phyloP scores from a whole-genome alignment of 1,140 invertebrate genomes.

The Magallana gigas region DNA sequence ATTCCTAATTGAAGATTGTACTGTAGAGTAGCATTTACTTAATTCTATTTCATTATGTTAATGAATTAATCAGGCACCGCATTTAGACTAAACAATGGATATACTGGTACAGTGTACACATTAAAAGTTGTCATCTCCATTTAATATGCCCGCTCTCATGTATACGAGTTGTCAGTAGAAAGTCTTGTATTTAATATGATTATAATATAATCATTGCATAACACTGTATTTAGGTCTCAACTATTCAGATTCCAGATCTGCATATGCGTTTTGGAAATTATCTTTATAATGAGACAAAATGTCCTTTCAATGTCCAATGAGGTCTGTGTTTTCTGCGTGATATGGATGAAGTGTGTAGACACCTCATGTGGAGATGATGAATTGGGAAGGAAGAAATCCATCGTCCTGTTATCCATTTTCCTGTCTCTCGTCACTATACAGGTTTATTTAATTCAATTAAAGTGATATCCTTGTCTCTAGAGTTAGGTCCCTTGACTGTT shows the following conservation, averaged over 20 bases:
- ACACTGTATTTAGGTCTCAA: background rate
- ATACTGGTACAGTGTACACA: too few species aligned
- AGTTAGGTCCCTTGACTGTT: constrained; percentile 12
- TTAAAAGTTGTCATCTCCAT: too few species aligned
- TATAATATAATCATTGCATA: too few species aligned
- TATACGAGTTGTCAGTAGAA: too few species aligned
- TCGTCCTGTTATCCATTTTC: constrained; percentile 20
- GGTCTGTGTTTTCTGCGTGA: too few species aligned
- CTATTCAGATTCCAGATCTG: constrained; percentile 7
- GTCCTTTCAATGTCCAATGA: too few species aligned
- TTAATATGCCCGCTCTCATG: too few species aligned
- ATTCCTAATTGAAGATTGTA: constrained; percentile 1
- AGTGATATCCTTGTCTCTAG: constrained; percentile 12
- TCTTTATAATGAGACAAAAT: too few species aligned
- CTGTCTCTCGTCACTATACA: background rate
- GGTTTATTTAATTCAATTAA: background rate
- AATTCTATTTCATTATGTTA: background rate
- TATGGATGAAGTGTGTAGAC: background rate
- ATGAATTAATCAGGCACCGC: background rate
- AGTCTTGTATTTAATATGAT: too few species aligned
- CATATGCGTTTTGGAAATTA: too few species aligned
- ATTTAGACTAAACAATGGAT: background rate
- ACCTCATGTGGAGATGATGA: background rate
- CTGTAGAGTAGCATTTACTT: constrained; percentile 11
- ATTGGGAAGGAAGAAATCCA: constrained; percentile 31